phyloP scores from a whole-genome alignment of 2,113 vertebrate genomes.

The Tyto alba region DNA sequence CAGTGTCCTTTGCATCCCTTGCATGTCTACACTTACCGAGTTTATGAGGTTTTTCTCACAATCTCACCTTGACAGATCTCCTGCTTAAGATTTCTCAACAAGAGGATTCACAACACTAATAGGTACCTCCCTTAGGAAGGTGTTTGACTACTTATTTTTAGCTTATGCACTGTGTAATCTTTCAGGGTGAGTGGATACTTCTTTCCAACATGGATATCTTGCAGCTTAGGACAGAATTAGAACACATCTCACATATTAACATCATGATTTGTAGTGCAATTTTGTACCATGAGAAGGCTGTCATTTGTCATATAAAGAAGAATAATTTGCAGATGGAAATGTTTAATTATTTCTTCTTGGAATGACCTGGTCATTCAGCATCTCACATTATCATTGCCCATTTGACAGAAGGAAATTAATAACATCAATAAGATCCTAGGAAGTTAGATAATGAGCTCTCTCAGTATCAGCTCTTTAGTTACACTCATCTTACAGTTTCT shows the following conservation, averaged over 20 bases:
- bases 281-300: not conserved
- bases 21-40: not conserved
- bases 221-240: not conserved
- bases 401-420: not conserved
- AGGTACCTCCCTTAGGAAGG: not conserved
- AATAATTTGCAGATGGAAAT: not conserved
- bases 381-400: not conserved
- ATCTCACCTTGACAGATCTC: not conserved
- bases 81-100: not conserved
- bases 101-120: not conserved
- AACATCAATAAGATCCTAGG: not conserved
- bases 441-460: not conserved
- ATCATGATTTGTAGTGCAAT: not conserved
- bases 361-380: not conserved
- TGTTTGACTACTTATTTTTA: not conserved
- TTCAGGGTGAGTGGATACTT: not conserved
- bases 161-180: not conserved
- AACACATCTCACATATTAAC: not conserved
- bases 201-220: not conserved
- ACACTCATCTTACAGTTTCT: not conserved
- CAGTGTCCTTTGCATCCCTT: not conserved
- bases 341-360: not conserved
- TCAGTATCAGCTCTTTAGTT: not conserved
- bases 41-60: not conserved
- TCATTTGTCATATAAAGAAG: not conserved